Base-by-base conservation (phyloP, 2,797 vertebrate species). In the Myioborus melanocephalus region DNA sequence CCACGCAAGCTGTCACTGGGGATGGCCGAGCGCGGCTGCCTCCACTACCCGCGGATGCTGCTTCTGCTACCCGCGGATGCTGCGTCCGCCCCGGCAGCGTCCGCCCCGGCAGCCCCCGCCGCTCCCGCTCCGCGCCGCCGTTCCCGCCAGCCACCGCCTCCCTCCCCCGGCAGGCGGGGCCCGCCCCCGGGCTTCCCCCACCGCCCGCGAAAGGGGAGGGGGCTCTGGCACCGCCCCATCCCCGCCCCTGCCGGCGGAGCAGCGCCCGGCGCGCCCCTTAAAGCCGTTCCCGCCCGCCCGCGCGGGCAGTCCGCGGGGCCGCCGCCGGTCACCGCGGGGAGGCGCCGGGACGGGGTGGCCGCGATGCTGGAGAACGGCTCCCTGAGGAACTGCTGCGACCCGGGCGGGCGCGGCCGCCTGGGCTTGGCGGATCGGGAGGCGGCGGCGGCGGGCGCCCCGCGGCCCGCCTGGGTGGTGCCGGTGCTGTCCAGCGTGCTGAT, bases 401-500 rank as follows among this genome's bases (percentile, higher is more conserved):
- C 75, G 75, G 91, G 92, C 14, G 94, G 95, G 77, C 20, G 90
- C 14, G 35, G 50, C 73, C 87, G 50, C 27, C 92, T 93, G 56
- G 96, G 83, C 27, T 64, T 86, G 79, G 72, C 44, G 27, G 95
- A 80, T 53, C 34, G 73, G 69, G 87, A 59, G 57, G 87, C n/a
- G 50, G 80, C 53, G 71, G 68, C 52, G 24, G 87, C 60, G 32
- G 91, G 66, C 0, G 68, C 70, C 1, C 70, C 82, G 61, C 91
- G 94, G 39, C 98, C 98, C 5, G 97, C 97, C 34, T 98, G 98
- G 98, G 98, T 97, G 55, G 96, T 98, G 30, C 94, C 98, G 60
- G 96, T 94, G 85, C 98, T 99, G 87, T 98, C 98, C 94, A 90
- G 98, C 49, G 98, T 98, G 87, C 97, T 99, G 96, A 98, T 98